Percentiles rank a stretch among this genome's conserved stretches.
phyloP scores from a whole-genome alignment of 2,888 invertebrate genomes.

The Lycocerus yunnanus region DNA sequence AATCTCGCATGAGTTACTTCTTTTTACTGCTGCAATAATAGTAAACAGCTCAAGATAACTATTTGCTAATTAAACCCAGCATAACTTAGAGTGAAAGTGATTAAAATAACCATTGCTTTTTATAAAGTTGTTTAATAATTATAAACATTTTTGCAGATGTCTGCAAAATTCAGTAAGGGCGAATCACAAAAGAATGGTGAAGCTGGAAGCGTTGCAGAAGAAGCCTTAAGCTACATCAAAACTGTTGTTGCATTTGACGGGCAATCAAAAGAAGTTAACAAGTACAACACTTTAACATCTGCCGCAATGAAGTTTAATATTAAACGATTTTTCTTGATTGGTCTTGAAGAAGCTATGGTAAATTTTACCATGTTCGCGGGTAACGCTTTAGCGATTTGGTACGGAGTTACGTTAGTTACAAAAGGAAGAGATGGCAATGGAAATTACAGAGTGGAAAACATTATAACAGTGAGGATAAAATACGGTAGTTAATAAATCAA shows the following conservation, averaged over 20 bases:
- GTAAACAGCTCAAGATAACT: too few relatives aligned
- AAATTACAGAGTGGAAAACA: constrained; percentile 66
- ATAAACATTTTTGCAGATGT: constrained; percentile 54
- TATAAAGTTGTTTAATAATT: too few relatives aligned
- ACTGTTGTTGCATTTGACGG: constrained; percentile 82
- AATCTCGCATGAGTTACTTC: neutral
- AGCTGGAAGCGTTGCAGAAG: constrained; percentile 77
- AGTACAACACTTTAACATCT: constrained; percentile 67
- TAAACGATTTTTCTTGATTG: constrained; percentile 69
- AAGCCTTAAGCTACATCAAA: constrained; percentile 73
- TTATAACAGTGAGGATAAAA: constrained; percentile 62
- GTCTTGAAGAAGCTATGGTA: constrained; percentile 70
- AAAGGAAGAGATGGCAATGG: constrained; percentile 55
- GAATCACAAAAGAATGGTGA: constrained; percentile 74
- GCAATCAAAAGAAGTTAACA: constrained; percentile 67
- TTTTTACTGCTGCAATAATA: too few relatives aligned
- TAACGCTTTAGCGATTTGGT: constrained; percentile 84
- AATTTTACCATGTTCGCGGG: constrained; percentile 79
- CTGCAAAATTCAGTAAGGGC: constrained; percentile 65
- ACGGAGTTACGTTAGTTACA: constrained; percentile 71
- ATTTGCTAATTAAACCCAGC: too few relatives aligned
- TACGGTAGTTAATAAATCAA: neutral
- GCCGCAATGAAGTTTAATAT: constrained; percentile 70
- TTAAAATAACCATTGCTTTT: too few relatives aligned
- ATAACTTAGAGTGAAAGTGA: too few relatives aligned